Base-by-base conservation (phyloP, 1,140 invertebrate genomes). In the Zaprionus davidi region DNA sequence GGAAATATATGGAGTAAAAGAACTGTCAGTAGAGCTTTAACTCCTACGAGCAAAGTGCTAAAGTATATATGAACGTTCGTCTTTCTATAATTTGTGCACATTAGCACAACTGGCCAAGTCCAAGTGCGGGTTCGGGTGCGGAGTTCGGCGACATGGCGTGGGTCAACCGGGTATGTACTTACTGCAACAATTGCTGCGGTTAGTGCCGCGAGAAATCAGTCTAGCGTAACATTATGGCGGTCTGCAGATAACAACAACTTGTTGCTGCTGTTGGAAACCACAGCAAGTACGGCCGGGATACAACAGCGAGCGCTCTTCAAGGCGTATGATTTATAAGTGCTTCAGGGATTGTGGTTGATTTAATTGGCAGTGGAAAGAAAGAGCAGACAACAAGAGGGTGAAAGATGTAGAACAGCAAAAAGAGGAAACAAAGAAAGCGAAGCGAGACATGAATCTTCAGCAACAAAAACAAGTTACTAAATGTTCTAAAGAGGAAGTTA, bases 71-170 rank as follows among this genome's bases (percentile, higher is more conserved):
- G 24, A 26, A 26, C 0, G 24, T 26, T 26, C 62, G 65, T 58
- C 65, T 77, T 80, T 58, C 81, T 83, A 84, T 87, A 88, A 88
- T 87, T 79, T 88, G 78, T 76, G 59, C 81, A 75, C 85, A 88
- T 87, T 87, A 87, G 84, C 84, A 87, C 81, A 87, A 83, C 56
- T 72, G 78, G 60, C 68, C 64, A 87, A 78, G 83, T 88, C 88
- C 9, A 34, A 87, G 81, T 87, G 81, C 59, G 36, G 73, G 77
- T 76, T 73, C 70, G 71, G 67, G 77, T 84, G 73, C 69, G 68
- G 68, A 70, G 77, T 84, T 84, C 73, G 68, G 65, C 72, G 79
- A 86, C 83, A 82, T 71, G 79, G 55, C 74, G 73, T 88, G 81
- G 84, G 85, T 87, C 84, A 90, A 79, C 65, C 66, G 62, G 56